Base-by-base conservation (phyloP, 2,113 vertebrate genomes). In the Phyllostomus hastatus region DNA sequence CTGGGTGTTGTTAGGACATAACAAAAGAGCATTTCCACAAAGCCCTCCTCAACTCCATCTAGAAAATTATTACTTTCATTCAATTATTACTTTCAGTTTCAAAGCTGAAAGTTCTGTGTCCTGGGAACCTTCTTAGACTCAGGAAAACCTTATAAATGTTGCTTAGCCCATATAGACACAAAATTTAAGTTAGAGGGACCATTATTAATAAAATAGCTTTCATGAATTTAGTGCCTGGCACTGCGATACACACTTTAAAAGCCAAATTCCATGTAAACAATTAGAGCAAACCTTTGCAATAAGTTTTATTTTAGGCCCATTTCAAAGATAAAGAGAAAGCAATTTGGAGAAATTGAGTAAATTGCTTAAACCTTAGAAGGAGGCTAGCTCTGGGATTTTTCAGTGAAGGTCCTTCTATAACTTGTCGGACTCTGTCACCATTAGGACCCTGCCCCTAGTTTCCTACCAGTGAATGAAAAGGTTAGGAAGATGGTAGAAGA, bases 31-130 rank as follows among this genome's bases (percentile, higher is more conserved):
- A 4, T 94, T 95, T 96, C 95, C 94, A 95, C 1, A 54, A 95
- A 92, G 59, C 72, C 76, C 20, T 82, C 48, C 64, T 81, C 4
- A 20, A 87, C 38, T 76, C 76, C 73, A 90, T 38, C 61, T 72
- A 84, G 73, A 95, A 96, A 93, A 90, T 69, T 43, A 90, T 50
- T 67, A 88, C 22, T 94, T 81, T 90, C 38, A 70, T 17, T 93
- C 50, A 50, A 33, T 80, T 70, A 80, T 70, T 50, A 38, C 33
- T 72, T 78, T 88, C 64, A 50, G 33, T 72, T 90, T 94, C 91
- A 95, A 94, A 95, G 43, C 22, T 69, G 57, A 75, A 85, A 88
- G 43, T 69, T 28, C 61, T 72, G 11, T 54, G 61, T 88, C 31
- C 78, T 2, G 17, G n/a, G 31, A 41, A 80, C 31, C 38, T 28